These are phyloP conservation scores for Pavo muticus DNA, from an alignment of 2,113 vertebrate species.

Conservation along the genomic window DNA sequence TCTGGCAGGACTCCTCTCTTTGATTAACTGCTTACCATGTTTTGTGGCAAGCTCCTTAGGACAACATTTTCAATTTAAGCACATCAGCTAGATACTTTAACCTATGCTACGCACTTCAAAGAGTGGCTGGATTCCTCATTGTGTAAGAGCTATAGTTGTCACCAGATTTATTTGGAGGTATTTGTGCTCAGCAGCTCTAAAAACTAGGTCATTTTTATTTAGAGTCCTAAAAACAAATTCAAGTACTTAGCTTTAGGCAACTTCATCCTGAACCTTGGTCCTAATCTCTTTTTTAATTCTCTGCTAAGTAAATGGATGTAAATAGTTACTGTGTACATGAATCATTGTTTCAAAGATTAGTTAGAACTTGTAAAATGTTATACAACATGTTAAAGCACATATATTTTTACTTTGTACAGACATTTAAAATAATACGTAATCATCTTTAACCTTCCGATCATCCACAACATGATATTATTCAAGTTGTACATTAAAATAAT, in stretches of 20 bases:
- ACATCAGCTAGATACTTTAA: neutral
- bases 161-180: neutral
- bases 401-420: neutral
- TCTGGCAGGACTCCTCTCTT: neutral
- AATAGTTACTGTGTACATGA: slow-evolving; percentile 41
- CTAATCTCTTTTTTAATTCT: slow-evolving; percentile 51
- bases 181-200: neutral
- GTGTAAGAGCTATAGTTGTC: neutral
- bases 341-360: slow-evolving; percentile 46
- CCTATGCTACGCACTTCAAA: neutral
- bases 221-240: slow-evolving; percentile 37
- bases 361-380: neutral
- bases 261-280: slow-evolving; percentile 42
- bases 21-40: neutral
- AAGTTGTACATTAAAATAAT: neutral
- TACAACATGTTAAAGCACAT: neutral
- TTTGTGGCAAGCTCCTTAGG: neutral
- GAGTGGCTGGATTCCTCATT: neutral
- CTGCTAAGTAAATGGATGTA: slow-evolving; percentile 33
- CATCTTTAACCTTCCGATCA: neutral
- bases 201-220: slow-evolving; percentile 41
- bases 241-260: slow-evolving; percentile 31
- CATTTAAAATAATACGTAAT: neutral
- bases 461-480: neutral
- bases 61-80: slow-evolving; percentile 11